phyloP scores from a whole-genome alignment of 2,888 invertebrate species.

The Alviniconcha strummeri region DNA sequence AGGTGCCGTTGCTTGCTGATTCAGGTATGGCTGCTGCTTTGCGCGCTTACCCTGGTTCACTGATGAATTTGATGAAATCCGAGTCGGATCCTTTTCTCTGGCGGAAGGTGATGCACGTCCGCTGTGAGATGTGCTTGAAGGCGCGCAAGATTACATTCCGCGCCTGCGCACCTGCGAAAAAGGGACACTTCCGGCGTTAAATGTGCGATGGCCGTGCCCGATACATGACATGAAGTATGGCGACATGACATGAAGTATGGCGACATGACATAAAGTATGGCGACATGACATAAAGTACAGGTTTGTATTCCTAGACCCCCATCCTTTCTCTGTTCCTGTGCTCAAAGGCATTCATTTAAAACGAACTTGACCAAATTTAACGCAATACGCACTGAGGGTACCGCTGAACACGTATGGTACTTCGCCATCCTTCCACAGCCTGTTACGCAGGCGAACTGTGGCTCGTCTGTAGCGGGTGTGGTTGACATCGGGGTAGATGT shows the following conservation, averaged over 20 bases:
- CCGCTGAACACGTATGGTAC: conserved; percentile 53
- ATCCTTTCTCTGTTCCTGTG: too few species aligned
- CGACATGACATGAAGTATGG: too few species aligned
- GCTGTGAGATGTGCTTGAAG: conserved; percentile 56
- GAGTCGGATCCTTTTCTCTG: conserved; percentile 52
- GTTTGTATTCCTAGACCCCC: too few species aligned
- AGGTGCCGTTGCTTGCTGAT: too few species aligned
- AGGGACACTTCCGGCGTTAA: too few species aligned
- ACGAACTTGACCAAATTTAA: neutral
- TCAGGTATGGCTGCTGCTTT: neutral
- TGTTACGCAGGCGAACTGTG: conserved; percentile 46
- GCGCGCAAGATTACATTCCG: conserved; percentile 51
- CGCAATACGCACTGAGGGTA: conserved; percentile 51
- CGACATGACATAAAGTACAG: too few species aligned
- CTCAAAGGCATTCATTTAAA: too few species aligned
- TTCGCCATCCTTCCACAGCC: conserved; percentile 57
- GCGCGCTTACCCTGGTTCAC: conserved; percentile 64
- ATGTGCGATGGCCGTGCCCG: neutral
- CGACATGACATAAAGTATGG: too few species aligned
- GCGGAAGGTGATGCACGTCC: conserved; percentile 63
- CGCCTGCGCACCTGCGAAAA: conserved; percentile 45
- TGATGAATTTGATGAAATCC: conserved; percentile 61
- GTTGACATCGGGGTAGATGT: conserved; percentile 43
- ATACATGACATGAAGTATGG: too few species aligned
- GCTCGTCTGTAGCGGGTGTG: conserved; percentile 44